Evolutionary conservation across 2,797 vertebrate genomes (phyloP), one percentile per base, ranked within the genome.

Genomic region (Limnodromus scolopaceus): DNA sequence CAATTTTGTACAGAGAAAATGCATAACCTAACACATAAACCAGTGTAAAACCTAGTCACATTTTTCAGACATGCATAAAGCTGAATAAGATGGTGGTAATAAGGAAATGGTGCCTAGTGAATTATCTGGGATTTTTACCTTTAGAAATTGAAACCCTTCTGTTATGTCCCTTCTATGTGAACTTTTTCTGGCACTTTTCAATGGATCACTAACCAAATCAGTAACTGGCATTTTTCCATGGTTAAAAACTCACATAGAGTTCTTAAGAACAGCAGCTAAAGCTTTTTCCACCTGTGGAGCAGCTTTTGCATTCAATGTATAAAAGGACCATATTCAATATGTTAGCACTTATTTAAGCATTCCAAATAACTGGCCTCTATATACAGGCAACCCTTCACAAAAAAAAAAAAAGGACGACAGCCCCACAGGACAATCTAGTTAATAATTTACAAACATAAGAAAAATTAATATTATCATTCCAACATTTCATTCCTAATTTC

Each of bases 151-250:
- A 81, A 93, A 77, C 5, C 5, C 6, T 39, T 80, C 6, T 51
- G 7, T 64, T 66, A 51, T 1, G 3, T 54, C 9, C 14, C 22
- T 92, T 58, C 1, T 3, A 39, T 0, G 2, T 30, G 12, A 69
- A 34, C 4, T 16, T 41, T 74, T 89, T 55, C 57, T 61, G 27
- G n/a, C 6, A 78, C 24, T 8, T 15, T 46, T 49, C 14, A 77
- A 13, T 18, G 19, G 46, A 7, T 55, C 25, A 45, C 13, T 71
- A 81, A 78, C 2, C 4, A 48, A 65, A 60, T 39, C 11, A 49
- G 24, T 54, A 48, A 23, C 5, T 75, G 45, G 6, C 10, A 57
- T 85, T 64, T 57, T 63, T 17, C 19, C 10, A 19, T 14, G 11
- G 13, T 82, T 81, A 77, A 68, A 71, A 77, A 28, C 17, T 57